Conservation (phyloP, 1,140 invertebrate genomes). For the Pseudomyrmex dendroicus region DNA sequence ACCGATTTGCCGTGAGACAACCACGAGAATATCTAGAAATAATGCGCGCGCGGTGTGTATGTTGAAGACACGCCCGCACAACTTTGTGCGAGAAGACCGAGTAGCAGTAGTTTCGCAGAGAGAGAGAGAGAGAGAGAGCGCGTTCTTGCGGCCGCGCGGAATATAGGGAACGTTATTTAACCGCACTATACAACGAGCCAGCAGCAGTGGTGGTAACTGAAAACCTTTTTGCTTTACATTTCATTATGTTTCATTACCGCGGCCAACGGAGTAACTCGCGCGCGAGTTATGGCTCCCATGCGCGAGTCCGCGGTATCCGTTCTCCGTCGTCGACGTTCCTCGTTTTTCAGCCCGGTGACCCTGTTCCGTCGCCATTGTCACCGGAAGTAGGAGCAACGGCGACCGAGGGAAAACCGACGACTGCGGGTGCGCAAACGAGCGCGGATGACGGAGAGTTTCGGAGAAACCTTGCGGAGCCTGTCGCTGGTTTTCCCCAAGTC, state of each 20-base stretch:
- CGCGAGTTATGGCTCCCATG: conserved; percentile 16
- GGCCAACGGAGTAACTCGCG: not conserved
- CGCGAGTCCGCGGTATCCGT: not conserved
- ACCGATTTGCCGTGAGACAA: too few relatives aligned
- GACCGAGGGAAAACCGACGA: conserved; percentile 15
- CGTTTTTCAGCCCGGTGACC: conserved; percentile 49
- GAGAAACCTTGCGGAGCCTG: not conserved
- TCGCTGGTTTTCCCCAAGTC: conserved; percentile 14
- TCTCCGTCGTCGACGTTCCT: conserved; percentile 27
- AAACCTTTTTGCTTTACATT: conserved; percentile 60
- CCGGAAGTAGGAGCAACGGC: conserved; percentile 1
- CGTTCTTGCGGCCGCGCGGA: conserved; percentile 2
- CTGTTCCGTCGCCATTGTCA: conserved; percentile 39
- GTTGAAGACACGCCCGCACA: too few relatives aligned
- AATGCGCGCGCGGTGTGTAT: too few relatives aligned
- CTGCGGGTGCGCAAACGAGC: conserved; percentile 45
- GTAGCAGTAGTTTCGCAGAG: not conserved
- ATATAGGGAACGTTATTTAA: conserved; percentile 56
- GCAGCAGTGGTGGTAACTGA: conserved; percentile 43
- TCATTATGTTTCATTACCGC: conserved; percentile 64
- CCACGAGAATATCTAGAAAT: too few relatives aligned
- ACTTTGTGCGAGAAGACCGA: not conserved
- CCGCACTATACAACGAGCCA: conserved; percentile 11
- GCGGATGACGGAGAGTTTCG: conserved; percentile 30
- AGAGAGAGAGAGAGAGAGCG: too few relatives aligned